Evolutionary conservation across 2,113 vertebrate genomes (phyloP).

Genomic region (Grammatotria lemairii): DNA sequence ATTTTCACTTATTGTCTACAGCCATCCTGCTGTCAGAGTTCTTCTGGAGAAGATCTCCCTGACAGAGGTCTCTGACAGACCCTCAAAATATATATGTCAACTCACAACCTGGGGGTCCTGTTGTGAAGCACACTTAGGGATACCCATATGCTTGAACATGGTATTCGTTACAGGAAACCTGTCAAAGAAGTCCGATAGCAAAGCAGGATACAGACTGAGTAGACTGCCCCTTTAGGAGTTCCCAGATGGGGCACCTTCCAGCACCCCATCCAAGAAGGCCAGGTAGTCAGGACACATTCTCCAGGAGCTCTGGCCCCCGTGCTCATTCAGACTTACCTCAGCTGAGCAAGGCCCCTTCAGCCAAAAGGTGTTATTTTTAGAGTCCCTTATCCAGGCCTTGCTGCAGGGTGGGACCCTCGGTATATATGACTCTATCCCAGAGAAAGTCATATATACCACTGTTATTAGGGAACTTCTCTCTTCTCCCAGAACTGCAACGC

Average conservation of each 20-base stretch:
- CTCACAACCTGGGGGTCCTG: not conserved
- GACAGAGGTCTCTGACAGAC: not conserved
- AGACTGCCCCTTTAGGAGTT: not conserved
- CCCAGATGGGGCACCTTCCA: not conserved
- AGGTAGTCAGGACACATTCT: not conserved
- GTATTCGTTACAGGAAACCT: not conserved
- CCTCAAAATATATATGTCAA: not conserved
- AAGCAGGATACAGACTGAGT: not conserved
- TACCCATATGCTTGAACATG: fast-evolving
- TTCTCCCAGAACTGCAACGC: not conserved
- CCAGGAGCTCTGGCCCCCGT: not conserved
- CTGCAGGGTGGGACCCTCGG: fast-evolving
- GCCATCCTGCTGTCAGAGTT: fast-evolving
- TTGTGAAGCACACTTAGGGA: not conserved
- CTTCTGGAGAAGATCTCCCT: not conserved
- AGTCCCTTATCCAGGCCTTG: not conserved
- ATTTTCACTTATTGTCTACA: not conserved
- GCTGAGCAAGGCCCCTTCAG: not conserved
- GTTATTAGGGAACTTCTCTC: not conserved
- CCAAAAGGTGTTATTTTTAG: not conserved
- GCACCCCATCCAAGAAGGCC: not conserved
- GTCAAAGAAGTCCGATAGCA: not conserved
- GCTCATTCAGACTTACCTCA: not conserved
- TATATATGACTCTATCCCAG: not conserved
- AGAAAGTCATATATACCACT: not conserved